Percentiles rank a stretch among this genome's conserved stretches.
Evolutionary conservation across 2,888 invertebrate genomes (phyloP).

Genomic region (Mamestra brassicae): DNA sequence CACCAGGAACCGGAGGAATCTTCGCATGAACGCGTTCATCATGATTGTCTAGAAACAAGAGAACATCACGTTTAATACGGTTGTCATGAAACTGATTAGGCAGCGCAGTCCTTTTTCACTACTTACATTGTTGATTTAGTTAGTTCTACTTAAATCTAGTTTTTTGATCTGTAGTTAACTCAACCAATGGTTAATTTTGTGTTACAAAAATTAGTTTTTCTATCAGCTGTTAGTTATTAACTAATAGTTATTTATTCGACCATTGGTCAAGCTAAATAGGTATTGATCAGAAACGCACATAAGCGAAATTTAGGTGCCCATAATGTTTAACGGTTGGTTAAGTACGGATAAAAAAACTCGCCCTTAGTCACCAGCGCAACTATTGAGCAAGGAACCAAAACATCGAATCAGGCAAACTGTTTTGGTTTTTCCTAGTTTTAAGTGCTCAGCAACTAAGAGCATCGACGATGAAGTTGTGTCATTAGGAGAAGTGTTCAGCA

Average conservation of each 20-base stretch:
- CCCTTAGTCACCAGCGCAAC: neutral
- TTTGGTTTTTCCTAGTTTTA: neutral
- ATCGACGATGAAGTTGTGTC: neutral
- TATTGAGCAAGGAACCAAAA: too few species aligned
- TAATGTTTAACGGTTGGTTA: too few species aligned
- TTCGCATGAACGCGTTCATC: conserved; percentile 90
- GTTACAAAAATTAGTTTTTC: too few species aligned
- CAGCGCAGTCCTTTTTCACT: neutral
- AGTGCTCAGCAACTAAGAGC: neutral
- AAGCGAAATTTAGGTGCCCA: too few species aligned
- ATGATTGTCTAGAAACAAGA: conserved; percentile 89
- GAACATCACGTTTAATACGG: neutral
- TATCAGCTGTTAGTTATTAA: too few species aligned
- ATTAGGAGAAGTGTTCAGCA: neutral
- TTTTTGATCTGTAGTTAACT: too few species aligned
- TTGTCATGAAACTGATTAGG: too few species aligned
- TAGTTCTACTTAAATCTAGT: neutral
- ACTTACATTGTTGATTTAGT: neutral
- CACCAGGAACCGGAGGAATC: conserved; percentile 91
- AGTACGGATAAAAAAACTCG: too few species aligned
- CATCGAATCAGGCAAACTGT: neutral
- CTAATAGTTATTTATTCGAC: too few species aligned
- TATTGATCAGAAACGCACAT: too few species aligned
- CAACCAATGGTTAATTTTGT: too few species aligned
- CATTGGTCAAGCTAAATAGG: too few species aligned